Base-by-base conservation (phyloP, 1,140 invertebrate genomes). In the Drosophila rufa region DNA sequence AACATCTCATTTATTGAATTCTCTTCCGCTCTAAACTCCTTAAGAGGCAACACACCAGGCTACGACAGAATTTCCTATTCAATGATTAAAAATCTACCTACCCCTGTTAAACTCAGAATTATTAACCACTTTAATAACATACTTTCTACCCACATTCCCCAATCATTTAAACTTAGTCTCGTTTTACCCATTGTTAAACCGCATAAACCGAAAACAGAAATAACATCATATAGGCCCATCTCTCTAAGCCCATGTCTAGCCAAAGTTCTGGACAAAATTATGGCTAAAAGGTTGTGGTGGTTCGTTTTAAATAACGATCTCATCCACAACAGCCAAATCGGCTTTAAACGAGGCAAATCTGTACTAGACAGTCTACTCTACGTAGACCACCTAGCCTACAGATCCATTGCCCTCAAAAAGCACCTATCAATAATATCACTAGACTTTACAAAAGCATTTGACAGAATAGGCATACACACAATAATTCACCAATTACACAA, bases 381-480 rank as follows among this genome's bases (percentile, higher is more conserved):
- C 43, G 4, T 55, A 14, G 51, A 55, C 12, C 30, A 56, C 19
- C 19, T 57, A 42, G 33, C 53, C 17, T n/a, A 19, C 33, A 56
- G 33, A 40, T 40, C 19, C 7, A 22, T 56, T 38, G 17, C 66
- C 33, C 11, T 33, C 2, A 60, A 60, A 68, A 61, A 47, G 11
- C 57, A 68, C 25, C 15, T 62, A 7, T 61, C 22, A 15, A 61
- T 68, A 4, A 47, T 50, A 19, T 61, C 45, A 9, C 6, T 59
- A 0, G 64, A 66, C 9, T 66, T 66, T 11, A 12, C 60, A 0
- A 64, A 64, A 17, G 60, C 42, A 19, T 66, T 56, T n/a, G 53
- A 66, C 11, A 66, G n/a, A 50, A 60, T 50, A 22, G 50, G 62
- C n/a, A 38, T 56, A 4, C 61, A 65, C 36, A 38, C 48, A 12